Conservation (phyloP, 2,797 vertebrate genomes). For the Pogoniulus pusillus region DNA sequence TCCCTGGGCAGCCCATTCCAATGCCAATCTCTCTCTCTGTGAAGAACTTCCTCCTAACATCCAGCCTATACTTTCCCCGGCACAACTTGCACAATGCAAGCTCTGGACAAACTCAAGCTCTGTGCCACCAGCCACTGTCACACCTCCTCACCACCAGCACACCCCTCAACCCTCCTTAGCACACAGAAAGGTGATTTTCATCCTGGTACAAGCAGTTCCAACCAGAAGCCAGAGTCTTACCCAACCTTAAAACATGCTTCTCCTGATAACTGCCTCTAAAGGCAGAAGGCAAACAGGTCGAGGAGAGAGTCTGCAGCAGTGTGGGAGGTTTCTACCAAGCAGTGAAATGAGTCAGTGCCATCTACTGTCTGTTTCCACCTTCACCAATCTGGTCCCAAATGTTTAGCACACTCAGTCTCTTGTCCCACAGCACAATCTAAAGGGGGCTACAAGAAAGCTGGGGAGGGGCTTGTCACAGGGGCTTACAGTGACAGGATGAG, state of each 20-base stretch:
- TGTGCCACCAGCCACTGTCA: accelerated
- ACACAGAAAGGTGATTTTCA: background rate
- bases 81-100: accelerated
- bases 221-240: background rate
- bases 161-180: background rate
- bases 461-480: no score
- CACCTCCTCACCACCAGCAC: background rate
- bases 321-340: background rate
- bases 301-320: background rate
- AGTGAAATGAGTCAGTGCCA: slow-evolving; percentile 48
- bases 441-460: no score
- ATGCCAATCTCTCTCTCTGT: no score
- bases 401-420: background rate
- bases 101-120: background rate
- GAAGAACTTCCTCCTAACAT: no score
- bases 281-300: background rate
- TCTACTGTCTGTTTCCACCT: slow-evolving; percentile 45
- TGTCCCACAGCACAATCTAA: no score
- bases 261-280: background rate
- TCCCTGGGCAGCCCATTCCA: no score
- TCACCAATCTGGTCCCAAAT: background rate
- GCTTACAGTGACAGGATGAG: no score
- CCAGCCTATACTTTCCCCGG: no score
- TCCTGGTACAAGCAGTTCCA: background rate
- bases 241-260: background rate